Base-by-base conservation (phyloP, 2,888 invertebrate species). In the Chloroclystis v-ata region DNA sequence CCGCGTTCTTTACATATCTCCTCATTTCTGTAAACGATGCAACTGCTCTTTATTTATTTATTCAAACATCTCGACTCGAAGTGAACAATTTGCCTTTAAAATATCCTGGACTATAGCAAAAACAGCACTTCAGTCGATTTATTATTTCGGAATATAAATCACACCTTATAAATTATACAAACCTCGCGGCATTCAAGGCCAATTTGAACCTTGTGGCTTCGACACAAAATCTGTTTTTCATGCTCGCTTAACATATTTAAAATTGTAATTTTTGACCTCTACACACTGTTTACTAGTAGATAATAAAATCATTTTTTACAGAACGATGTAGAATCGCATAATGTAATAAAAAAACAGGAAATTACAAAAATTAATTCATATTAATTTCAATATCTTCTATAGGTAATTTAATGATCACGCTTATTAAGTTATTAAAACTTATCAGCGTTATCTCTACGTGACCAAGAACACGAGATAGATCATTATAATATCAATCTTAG, bases 401-500 rank as follows among this genome's bases (percentile, higher is more conserved):
- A 6, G 32, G 16, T 33, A 16, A 14, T 5, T 33, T 13, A 5
- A 32, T 32, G 12, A 9, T n/a, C 4, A 8, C 2, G 16, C 16
- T 16, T 14, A 33, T n/a, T 28, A 1, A 30, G 14, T 33, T 30
- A 33, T 9, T 0, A 2, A 10, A 16, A 16, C 16, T 67, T 75
- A 77, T 76, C 74, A 28, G 24, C 20, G 7, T 72, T 73, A 77
- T 77, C 77, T 61, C 43, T 78, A 78, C 78, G 78, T 78, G 78
- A 78, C 77, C 38, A 39, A 53, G 39, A 37, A 45, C 73, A 75
- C 69, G 69, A 61, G 71, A 74, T 20, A 35, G 41, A 24, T 43
- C 33, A 35, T 37, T 44, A 44, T 39, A 11, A 37, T 37, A 11
- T 30, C 30, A 37, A 20, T 44, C 39, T 29, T n/a, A 32, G 20